Evolutionary conservation across 2,888 invertebrate species (phyloP), one percentile per base, ranked within the genome.

Genomic region (Mechanitis messenoides): DNA sequence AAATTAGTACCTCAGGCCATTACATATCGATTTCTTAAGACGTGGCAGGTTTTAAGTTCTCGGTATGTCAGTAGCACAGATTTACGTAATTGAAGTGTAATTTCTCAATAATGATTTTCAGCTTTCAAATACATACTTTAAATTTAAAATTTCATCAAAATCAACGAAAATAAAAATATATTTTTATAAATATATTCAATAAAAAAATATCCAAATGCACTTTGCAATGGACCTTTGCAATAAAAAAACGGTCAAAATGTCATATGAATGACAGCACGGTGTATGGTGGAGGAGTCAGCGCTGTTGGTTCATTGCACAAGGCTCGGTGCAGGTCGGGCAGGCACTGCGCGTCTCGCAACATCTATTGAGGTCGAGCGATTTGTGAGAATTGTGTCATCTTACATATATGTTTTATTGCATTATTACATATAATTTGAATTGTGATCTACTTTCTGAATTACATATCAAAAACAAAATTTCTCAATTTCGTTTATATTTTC

Each of bases 351-450:
- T 87, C 85, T 84, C 86, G 87, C 88, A 87, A 87, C 82, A 81
- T 81, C 82, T 86, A 89, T 88, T 88, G 84, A 82, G 89, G 88
- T 89, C 88, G 79, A 83, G 78, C 85, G 83, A 87, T 87, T 89
- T 88, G 87, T 87, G 87, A 85, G 86, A 87, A 88, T 88, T 87
- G 89, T 87, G 89, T 83, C 88, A 87, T 85, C 84, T 84, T 79
- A 81, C 83, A 81, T 82, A 84, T 70, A 84, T 70, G 69, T 66
- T 68, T 68, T 68, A 66, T 65, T 65, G 62, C 62, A 63, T 60
- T 67, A 28, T 55, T 47, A 60, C 46, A 50, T 38, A 53, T 50
- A 50, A 31, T 50, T 50, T 31, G 50, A 50, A 50, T 50, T 31
- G 9, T 50, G 50, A 28, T 50, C 50, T n/a, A 50, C 28, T 50